Base-by-base conservation (phyloP, 30 jellyfish, hydroid and myxozoan species). In the Nemopilema nomurai region DNA sequence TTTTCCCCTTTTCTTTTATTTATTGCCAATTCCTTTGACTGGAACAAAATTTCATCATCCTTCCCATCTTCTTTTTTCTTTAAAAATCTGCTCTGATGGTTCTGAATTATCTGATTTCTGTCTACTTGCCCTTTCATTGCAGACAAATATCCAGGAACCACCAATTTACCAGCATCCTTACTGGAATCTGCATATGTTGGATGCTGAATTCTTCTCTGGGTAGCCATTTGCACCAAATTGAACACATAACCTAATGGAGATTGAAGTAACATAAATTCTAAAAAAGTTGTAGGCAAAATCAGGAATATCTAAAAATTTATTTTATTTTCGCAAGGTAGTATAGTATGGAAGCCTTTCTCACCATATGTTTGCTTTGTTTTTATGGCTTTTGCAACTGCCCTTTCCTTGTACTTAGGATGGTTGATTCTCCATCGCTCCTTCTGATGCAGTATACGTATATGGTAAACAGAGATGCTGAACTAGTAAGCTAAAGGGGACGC, bases 351-450 rank as follows among this genome's bases (percentile, higher is more conserved):
- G 26, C 18, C 81, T 1, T 9, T 71, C 81, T 71, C 49, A 71
- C 81, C 81, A 71, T 9, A 74, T 50, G 84, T 74, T 16, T 71
- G 84, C 65, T 49, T 50, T 49, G 50, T 74, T 74, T 74, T 74
- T 67, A 74, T 27, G 1, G 84, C 49, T 25, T 74, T 74, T 6
- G 84, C 84, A 74, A 74, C 71, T 74, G 71, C 51, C 17, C 84
- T 67, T 29, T 30, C 25, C 69, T 41, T 74, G 71, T 74, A 74
- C 26, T 74, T 74, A 1, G 84, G 84, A 22, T 74, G 52, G 70
- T 66, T 29, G 49, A 74, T 32, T 32, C 52, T 74, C 84, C 84
- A 74, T 50, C 51, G 70, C 65, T 74, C 71, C 52, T 74, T 74
- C n/a, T n/a, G n/a, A n/a, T n/a, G n/a, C n/a, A n/a, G n/a, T 41